Evolutionary conservation across 2,113 vertebrate genomes (phyloP).

Genomic region (Taxidea taxus): DNA sequence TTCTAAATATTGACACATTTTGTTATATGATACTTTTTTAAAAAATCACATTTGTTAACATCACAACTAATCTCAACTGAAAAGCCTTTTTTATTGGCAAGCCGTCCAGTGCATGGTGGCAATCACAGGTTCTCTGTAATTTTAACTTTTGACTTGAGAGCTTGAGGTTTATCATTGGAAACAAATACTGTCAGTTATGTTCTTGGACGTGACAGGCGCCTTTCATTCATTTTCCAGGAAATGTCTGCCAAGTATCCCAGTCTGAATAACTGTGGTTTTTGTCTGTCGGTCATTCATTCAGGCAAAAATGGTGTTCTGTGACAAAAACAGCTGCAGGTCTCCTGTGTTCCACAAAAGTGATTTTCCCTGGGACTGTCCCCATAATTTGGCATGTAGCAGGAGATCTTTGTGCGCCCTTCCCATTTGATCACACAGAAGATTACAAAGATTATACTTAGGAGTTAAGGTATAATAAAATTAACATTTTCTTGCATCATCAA

Average conservation of each 20-base stretch:
- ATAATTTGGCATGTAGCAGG: neutral
- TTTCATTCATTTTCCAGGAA: neutral
- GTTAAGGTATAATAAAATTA: neutral
- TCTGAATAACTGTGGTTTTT: neutral
- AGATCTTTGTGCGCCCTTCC: neutral
- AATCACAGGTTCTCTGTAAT: neutral
- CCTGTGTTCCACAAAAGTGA: neutral
- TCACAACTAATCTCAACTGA: neutral
- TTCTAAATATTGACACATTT: neutral
- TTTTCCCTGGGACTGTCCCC: neutral
- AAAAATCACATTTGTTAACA: neutral
- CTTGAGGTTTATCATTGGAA: neutral
- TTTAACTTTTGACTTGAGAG: constrained; percentile 23
- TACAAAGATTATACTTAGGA: neutral
- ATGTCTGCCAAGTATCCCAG: neutral
- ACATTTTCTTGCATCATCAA: neutral
- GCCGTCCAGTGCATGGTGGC: neutral
- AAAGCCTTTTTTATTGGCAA: neutral
- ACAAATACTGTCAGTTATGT: neutral
- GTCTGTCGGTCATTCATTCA: neutral
- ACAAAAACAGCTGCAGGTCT: neutral
- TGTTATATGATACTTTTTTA: neutral
- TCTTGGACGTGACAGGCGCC: neutral
- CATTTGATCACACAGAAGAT: neutral
- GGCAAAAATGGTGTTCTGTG: neutral